These are phyloP conservation scores for Casuarius casuarius DNA, from an alignment of 2,113 vertebrate species.

Conservation along the genomic window DNA sequence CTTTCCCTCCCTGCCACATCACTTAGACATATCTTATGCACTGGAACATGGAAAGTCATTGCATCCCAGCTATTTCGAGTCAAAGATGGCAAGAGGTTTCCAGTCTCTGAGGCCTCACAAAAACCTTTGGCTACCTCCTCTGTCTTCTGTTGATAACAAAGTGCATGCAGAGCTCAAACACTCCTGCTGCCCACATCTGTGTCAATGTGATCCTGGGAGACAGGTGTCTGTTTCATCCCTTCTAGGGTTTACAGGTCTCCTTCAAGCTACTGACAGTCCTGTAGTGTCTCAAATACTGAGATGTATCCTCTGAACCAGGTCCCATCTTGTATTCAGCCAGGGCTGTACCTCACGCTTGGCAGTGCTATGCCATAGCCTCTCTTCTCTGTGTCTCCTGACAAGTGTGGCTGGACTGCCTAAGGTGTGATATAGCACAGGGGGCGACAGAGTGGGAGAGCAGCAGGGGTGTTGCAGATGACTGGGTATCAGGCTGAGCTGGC, in stretches of 20 bases:
- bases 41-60: background rate
- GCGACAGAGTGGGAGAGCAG: background rate
- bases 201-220: background rate
- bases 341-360: accelerated
- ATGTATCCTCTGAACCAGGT: background rate
- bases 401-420: background rate
- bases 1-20: background rate
- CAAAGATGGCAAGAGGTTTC: background rate
- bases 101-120: background rate
- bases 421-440: background rate
- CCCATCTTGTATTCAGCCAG: background rate
- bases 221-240: background rate
- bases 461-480: background rate
- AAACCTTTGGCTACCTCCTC: background rate
- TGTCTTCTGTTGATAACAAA: background rate
- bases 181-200: background rate
- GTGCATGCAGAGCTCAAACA: background rate
- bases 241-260: background rate
- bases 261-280: background rate
- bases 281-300: background rate
- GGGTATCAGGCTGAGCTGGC: background rate
- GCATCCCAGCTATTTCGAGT: background rate
- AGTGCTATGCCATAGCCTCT: background rate
- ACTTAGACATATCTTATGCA: background rate
- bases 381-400: background rate